Base-by-base conservation (phyloP, 2,113 vertebrate species). In the Cavia porcellus region DNA sequence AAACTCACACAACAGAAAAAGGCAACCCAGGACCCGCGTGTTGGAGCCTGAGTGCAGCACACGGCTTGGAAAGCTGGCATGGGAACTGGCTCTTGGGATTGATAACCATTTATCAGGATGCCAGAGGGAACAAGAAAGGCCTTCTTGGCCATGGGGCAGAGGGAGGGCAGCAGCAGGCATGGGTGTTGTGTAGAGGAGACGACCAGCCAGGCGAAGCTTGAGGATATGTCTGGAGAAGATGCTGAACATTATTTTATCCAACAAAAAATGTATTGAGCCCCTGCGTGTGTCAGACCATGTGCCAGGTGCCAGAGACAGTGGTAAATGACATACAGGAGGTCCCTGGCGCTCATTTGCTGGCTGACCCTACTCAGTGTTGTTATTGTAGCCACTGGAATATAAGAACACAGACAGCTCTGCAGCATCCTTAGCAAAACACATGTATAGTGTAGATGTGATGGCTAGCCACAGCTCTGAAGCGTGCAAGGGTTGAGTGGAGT, bases 21-120 rank as follows among this genome's bases (percentile, higher is more conserved):
- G 22, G 38, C 55, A 42, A 10, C 35, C 50, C 0, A 0, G 1
- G n/a, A 28, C 7, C 0, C 8, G 9, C 12, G 45, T 4, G 25
- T 0, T 25, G 61, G 15, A 61, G n/a, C 15, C 57, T 13, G 20
- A 32, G 4, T n/a, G 47, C 15, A 30, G 45, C 50, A 5, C 7
- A 0, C 20, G 30, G 57, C 81, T 66, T 86, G 45, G 81, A 95
- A 4, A 62, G 22, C 28, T 38, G 47, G 35, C 22, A 6, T 11
- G 35, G 75, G 38, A 59, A 66, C 45, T 82, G 81, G 55, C 52
- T 74, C 55, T 87, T 9, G 7, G 30, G 59, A 72, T 38, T 70
- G 35, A 14, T 5, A n/a, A 14, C 35, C 13, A 22, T 72, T 68
- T 85, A 70, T 85, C 59, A 93, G 77, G 62, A 80, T 47, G 45